Percentiles rank a stretch among this genome's conserved stretches.
Conservation (phyloP, 37 sponge, comb jelly and placozoan species). For the Crambe crambe region DNA sequence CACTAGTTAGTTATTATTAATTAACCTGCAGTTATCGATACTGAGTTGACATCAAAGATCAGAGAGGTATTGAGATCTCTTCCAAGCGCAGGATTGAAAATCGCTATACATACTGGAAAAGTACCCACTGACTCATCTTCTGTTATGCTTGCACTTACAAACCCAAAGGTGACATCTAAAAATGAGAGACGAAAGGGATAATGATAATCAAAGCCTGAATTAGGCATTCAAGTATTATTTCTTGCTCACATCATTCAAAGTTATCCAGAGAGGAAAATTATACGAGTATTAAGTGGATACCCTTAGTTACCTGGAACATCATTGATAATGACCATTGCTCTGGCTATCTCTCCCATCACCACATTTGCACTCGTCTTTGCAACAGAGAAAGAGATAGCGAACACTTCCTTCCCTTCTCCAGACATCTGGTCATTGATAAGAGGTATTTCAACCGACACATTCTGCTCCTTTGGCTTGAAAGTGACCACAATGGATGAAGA, state of each 20-base stretch:
- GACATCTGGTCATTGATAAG: not conserved
- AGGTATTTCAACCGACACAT: not conserved
- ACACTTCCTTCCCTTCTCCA: constrained; percentile 14
- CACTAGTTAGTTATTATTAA: too few relatives aligned
- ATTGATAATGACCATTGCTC: not conserved
- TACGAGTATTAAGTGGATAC: not conserved
- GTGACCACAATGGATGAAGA: not conserved
- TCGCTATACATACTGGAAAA: not conserved
- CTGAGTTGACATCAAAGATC: not conserved
- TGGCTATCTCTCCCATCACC: not conserved
- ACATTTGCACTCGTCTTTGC: not conserved
- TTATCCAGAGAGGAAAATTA: too few relatives aligned
- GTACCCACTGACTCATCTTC: not conserved
- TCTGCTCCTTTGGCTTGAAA: not conserved
- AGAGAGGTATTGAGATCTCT: not conserved
- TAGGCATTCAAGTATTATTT: too few relatives aligned
- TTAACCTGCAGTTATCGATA: not conserved
- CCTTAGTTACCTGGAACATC: constrained; percentile 30
- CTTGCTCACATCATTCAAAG: too few relatives aligned
- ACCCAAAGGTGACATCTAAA: constrained; percentile 28
- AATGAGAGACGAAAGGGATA: too few relatives aligned
- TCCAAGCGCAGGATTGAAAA: not conserved
- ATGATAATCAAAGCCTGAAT: too few relatives aligned
- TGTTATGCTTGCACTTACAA: not conserved
- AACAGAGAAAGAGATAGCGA: constrained; percentile 5